These are phyloP conservation scores for Eutolmus rufibarbis DNA, from an alignment of 2,888 invertebrate genomes.

Conservation along the genomic window DNA sequence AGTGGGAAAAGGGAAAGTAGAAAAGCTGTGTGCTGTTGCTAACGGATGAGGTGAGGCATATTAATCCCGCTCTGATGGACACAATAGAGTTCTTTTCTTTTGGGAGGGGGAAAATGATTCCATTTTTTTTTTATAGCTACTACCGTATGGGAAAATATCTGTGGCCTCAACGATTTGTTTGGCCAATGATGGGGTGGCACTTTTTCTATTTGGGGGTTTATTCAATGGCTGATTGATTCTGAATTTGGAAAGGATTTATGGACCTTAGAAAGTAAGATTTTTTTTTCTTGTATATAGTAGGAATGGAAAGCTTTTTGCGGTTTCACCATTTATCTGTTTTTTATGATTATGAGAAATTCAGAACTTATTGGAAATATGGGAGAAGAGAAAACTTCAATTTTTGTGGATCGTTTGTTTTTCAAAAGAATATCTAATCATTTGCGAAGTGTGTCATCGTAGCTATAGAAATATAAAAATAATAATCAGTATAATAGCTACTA, in stretches of 20 bases:
- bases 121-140: neutral
- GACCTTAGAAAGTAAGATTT: neutral
- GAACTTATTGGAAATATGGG: neutral
- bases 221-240: neutral
- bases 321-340: neutral
- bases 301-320: neutral
- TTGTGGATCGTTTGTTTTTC: neutral
- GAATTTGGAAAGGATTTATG: neutral
- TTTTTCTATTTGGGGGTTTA: neutral
- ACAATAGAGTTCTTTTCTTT: neutral
- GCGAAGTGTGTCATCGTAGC: neutral
- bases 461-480: neutral
- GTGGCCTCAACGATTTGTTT: neutral
- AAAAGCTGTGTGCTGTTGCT: conserved; percentile 13
- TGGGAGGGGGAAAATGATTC: neutral
- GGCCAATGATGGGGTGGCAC: neutral
- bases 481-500: neutral
- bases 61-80: neutral
- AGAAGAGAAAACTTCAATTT: neutral
- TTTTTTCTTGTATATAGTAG: neutral
- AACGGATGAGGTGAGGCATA: conserved; percentile 7
- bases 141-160: neutral
- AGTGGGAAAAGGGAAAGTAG: conserved; percentile 1
- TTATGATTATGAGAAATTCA: neutral
- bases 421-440: neutral